Base-by-base conservation (phyloP, 64 coral and sea anemone species). In the Montipora capricornis region DNA sequence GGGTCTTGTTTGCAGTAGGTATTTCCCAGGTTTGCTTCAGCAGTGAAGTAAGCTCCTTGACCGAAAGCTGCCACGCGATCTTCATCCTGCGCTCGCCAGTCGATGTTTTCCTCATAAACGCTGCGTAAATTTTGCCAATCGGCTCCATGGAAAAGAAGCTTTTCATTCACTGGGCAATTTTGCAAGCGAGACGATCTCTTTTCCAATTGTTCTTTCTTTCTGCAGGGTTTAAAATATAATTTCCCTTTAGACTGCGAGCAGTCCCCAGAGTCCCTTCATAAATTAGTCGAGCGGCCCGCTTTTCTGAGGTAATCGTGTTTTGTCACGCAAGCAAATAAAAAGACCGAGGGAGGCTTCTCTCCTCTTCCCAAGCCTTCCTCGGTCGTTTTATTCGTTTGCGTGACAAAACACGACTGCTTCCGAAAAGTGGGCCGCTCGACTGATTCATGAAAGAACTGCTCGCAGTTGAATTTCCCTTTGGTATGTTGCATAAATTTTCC, bases 31-130 rank as follows among this genome's bases (percentile, higher is more conserved):
- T 77, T 84, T 24, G 95, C 91, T 20, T 92, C 49, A 5, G 74
- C 46, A 11, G 95, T 87, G 88, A 96, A 96, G 64, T 93, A 96
- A 1, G 80, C 86, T 77, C 95, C 95, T 80, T 89, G 69, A 37
- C 95, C 95, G 50, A 89, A 93, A 11, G 47, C 79, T 14, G 83
- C 93, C 19, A 79, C 95, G 8, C 60, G 11, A 11, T 71, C 79
- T 16, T 82, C 80, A 10, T 80, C 91, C 52, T 78, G 20, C 53
- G 57, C 49, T 53, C 85, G 52, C 8, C 53, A 52, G 49, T 96
- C 95, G 19, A 96, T 76, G 78, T 94, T 97, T 6, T 97, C 37
- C 9, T 60, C 77, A 29, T 88, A 97, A 48, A 88, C 88, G 53
- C 17, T 17, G 14, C 88, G 52, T 14, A 94, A 73, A 58, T 51